These are phyloP conservation scores for Scotopteryx bipunctaria DNA, from an alignment of 2,888 invertebrate genomes.

Conservation along the genomic window DNA sequence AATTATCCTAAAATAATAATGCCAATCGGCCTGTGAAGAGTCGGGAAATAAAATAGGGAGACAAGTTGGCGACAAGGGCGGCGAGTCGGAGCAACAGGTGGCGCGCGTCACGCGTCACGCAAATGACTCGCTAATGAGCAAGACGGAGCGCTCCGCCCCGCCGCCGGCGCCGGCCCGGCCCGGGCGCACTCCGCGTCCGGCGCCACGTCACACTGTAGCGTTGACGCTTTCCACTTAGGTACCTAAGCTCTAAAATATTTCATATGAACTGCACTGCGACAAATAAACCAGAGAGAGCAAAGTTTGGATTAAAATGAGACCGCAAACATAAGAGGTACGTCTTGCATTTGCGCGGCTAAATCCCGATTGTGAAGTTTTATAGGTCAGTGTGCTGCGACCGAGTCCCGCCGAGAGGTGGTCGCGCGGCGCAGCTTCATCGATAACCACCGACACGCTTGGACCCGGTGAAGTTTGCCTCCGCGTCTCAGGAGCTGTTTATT, in stretches of 20 bases:
- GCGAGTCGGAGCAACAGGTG: constrained; percentile 25
- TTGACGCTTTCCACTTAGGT: background rate
- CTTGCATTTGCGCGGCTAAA: constrained; percentile 7
- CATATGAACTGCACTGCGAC: constrained; percentile 1
- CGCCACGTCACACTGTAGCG: background rate
- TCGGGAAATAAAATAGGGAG: constrained; percentile 10
- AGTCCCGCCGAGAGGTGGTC: background rate
- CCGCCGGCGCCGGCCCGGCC: background rate
- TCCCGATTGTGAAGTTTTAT: constrained; percentile 12
- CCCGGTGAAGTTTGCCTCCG: constrained; percentile 7
- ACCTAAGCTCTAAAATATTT: background rate
- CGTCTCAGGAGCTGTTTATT: constrained; percentile 16
- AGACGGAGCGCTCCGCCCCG: background rate
- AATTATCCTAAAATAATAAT: background rate
- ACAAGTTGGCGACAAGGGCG: constrained; percentile 12
- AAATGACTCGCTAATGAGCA: constrained; percentile 17
- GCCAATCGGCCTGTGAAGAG: constrained; percentile 2
- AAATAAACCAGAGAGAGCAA: background rate
- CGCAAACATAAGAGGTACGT: constrained; percentile 7
- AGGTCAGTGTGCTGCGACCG: constrained; percentile 15
- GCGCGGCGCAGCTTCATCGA: constrained; percentile 3
- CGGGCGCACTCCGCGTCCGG: too few species aligned
- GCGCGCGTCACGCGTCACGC: constrained; percentile 20
- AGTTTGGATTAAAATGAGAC: constrained; percentile 7
- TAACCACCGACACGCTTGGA: constrained; percentile 2